These are phyloP conservation scores for Tromatobia lineatoria DNA, from an alignment of 2,888 invertebrate species.

Conservation along the genomic window DNA sequence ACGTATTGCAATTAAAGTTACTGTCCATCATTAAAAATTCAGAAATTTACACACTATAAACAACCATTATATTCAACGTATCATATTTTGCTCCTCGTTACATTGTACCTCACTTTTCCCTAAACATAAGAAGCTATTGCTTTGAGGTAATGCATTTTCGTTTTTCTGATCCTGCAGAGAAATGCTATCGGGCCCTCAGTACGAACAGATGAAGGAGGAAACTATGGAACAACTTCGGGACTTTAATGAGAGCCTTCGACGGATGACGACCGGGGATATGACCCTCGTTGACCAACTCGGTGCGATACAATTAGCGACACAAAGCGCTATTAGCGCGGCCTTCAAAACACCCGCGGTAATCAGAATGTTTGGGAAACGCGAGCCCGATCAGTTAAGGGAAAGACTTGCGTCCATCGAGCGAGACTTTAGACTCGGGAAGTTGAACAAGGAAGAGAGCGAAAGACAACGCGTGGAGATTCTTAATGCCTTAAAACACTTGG, in stretches of 20 bases:
- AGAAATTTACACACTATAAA: too few relatives aligned
- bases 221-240: slow-evolving; percentile 91
- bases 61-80: too few relatives aligned
- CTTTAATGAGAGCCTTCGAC: slow-evolving; percentile 88
- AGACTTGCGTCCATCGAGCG: slow-evolving; percentile 88
- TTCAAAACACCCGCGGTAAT: slow-evolving; percentile 92
- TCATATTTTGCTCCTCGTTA: too few relatives aligned
- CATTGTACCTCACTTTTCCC: too few relatives aligned
- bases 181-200: slow-evolving; percentile 89
- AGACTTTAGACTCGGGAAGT: slow-evolving; percentile 88
- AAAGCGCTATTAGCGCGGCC: slow-evolving; percentile 91
- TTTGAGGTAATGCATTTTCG: not conserved
- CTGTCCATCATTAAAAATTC: too few relatives aligned
- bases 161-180: slow-evolving; percentile 85
- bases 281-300: slow-evolving; percentile 89
- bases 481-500: slow-evolving; percentile 86
- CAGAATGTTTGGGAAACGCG: slow-evolving; percentile 90
- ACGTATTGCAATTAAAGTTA: too few relatives aligned
- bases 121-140: not conserved
- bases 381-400: slow-evolving; percentile 89
- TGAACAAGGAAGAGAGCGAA: slow-evolving; percentile 85
- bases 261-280: slow-evolving; percentile 89
- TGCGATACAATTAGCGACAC: slow-evolving; percentile 90
- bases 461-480: slow-evolving; percentile 86
- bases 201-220: slow-evolving; percentile 89